Conservation (phyloP, 2,113 vertebrate genomes). For the Podiceps cristatus region DNA sequence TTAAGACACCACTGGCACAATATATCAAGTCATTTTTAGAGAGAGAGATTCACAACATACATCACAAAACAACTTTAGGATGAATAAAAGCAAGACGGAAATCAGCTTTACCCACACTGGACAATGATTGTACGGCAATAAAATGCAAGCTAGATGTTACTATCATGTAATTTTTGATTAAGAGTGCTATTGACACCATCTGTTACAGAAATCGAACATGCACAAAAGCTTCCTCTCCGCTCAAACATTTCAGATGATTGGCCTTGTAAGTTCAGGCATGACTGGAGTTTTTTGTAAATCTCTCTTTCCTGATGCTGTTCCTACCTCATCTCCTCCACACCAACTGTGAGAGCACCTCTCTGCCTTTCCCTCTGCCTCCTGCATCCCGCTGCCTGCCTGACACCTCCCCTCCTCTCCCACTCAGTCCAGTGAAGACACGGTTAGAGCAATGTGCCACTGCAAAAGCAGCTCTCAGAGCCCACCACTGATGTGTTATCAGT, state of each 20-base stretch:
- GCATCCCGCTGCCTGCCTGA: not conserved
- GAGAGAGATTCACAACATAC: not conserved
- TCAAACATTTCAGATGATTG: not conserved
- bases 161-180: not conserved
- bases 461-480: conserved; percentile 9
- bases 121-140: not conserved
- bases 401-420: not conserved
- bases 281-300: not conserved
- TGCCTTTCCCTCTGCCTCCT: not conserved
- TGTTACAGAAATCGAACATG: not conserved
- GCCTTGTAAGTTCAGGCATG: not conserved
- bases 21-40: rapidly evolving
- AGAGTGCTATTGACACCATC: not conserved
- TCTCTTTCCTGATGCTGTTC: rapidly evolving
- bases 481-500: not conserved
- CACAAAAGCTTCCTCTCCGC: not conserved
- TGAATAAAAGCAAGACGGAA: conserved; percentile 29
- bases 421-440: conserved; percentile 41
- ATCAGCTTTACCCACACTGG: conserved; percentile 59
- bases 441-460: not conserved
- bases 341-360: not conserved
- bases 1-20: not conserved
- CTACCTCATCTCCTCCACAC: rapidly evolving
- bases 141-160: not conserved
- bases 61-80: not conserved